phyloP scores from a whole-genome alignment of 2,888 invertebrate species.

The Sepiola atlantica region DNA sequence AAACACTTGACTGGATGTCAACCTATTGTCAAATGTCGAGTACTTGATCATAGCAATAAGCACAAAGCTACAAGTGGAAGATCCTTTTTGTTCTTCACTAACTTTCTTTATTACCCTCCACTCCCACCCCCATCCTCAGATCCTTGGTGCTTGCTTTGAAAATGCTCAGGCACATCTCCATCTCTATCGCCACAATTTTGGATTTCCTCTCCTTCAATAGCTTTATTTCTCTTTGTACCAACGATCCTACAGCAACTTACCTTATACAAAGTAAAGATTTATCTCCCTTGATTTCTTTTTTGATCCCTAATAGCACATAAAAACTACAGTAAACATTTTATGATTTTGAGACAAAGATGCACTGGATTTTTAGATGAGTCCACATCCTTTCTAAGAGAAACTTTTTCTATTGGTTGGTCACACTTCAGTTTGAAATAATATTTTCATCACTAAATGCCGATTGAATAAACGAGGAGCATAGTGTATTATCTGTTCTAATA shows the following conservation, averaged over 20 bases:
- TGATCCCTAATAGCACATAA: neutral
- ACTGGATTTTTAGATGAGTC: too few relatives aligned
- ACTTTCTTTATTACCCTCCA: neutral
- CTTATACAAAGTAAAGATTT: neutral
- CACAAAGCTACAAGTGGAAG: neutral
- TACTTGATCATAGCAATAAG: neutral
- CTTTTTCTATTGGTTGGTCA: too few relatives aligned
- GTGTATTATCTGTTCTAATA: too few relatives aligned
- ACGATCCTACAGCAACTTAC: neutral
- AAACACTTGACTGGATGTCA: constrained; percentile 9
- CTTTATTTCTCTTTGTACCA: neutral
- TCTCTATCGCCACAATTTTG: neutral
- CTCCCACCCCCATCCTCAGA: too few relatives aligned
- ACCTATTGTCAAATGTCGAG: constrained; percentile 32
- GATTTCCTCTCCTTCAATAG: neutral
- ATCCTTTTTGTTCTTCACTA: neutral
- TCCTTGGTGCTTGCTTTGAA: neutral
- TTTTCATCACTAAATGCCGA: too few relatives aligned
- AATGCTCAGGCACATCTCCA: neutral
- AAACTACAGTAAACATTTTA: neutral
- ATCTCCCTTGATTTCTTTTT: neutral
- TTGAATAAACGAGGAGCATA: too few relatives aligned
- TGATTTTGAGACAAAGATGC: too few relatives aligned
- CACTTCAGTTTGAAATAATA: too few relatives aligned
- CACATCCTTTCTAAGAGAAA: too few relatives aligned